Conservation (phyloP, 2,797 vertebrate genomes). For the Pelobates cultripes region DNA sequence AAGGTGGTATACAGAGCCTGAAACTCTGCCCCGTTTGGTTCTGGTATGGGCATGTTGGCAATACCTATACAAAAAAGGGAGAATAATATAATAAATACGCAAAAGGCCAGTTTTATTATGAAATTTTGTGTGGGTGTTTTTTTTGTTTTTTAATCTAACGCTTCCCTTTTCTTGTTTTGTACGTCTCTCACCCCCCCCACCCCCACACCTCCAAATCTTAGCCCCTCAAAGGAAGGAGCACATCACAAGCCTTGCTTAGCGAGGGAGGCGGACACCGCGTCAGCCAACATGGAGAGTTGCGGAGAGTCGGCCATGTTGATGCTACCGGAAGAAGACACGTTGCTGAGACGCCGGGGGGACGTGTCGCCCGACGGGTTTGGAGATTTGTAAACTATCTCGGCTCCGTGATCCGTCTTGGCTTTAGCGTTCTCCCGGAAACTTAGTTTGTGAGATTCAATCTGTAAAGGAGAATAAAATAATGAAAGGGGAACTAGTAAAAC, state of each 20-base stretch:
- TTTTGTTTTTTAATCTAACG: background rate
- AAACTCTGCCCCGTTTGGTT: slow-evolving; percentile 22
- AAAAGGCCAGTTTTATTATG: slow-evolving; percentile 34
- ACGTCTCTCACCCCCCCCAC: slow-evolving; percentile 59
- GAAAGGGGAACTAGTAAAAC: background rate
- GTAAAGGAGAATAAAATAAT: slow-evolving; percentile 35
- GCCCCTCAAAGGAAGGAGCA: slow-evolving; percentile 25
- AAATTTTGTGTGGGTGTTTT: slow-evolving; percentile 32
- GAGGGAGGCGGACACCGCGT: slow-evolving; percentile 95
- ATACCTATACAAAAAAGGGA: slow-evolving; percentile 17
- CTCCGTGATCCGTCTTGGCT: slow-evolving; percentile 97
- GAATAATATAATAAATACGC: slow-evolving; percentile 44
- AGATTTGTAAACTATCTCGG: slow-evolving; percentile 91
- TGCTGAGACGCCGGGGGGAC: slow-evolving; percentile 92
- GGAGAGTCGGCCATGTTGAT: slow-evolving; percentile 94
- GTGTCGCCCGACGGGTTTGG: slow-evolving; percentile 85
- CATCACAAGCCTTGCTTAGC: slow-evolving; percentile 98
- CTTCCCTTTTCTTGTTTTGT: slow-evolving; percentile 16
- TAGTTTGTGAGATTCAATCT: slow-evolving; percentile 98
- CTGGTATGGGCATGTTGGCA: background rate
- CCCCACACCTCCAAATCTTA: slow-evolving; percentile 49
- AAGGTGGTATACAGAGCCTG: slow-evolving; percentile 13
- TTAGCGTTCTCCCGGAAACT: slow-evolving; percentile 93
- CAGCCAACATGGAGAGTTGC: slow-evolving; percentile 95
- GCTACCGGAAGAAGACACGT: slow-evolving; percentile 94